Conservation (phyloP, 2,797 vertebrate genomes). For the Micropoecilia bifurca region DNA sequence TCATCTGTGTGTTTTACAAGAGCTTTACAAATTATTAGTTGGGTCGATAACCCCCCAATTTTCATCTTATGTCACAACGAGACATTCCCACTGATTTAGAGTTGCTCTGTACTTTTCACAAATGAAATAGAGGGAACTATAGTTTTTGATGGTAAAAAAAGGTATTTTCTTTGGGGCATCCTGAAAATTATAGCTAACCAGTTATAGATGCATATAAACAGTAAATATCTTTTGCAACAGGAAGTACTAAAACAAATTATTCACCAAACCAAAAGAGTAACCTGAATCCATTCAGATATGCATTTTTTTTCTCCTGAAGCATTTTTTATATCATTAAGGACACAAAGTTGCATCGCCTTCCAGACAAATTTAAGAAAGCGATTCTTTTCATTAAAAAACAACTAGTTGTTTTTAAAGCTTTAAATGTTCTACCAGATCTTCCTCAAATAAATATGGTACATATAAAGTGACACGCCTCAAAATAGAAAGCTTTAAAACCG, state of each 20-base stretch:
- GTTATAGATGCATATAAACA: slow-evolving; percentile 32
- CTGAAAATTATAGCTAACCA: slow-evolving; percentile 26
- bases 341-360: slow-evolving; percentile 9
- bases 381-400: slow-evolving; percentile 19
- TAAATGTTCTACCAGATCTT: slow-evolving; percentile 41
- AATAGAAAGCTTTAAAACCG: slow-evolving; percentile 36
- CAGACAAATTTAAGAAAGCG: slow-evolving; percentile 16
- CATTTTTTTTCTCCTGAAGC: neutral
- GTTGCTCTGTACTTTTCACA: neutral
- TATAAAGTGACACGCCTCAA: slow-evolving; percentile 49
- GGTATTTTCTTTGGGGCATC: slow-evolving; percentile 5
- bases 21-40: slow-evolving; percentile 14
- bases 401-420: slow-evolving; percentile 32
- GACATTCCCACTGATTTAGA: slow-evolving; percentile 2
- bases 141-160: slow-evolving; percentile 16
- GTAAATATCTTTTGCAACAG: slow-evolving; percentile 62
- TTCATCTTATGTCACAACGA: slow-evolving; percentile 4
- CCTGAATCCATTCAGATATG: slow-evolving; percentile 41
- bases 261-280: slow-evolving; percentile 51
- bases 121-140: neutral
- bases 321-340: neutral
- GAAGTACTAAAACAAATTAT: slow-evolving; percentile 61
- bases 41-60: slow-evolving; percentile 1
- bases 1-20: slow-evolving; percentile 13
- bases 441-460: slow-evolving; percentile 70